Conservation (phyloP, 2,113 vertebrate genomes). For the Halcyon malimbica region DNA sequence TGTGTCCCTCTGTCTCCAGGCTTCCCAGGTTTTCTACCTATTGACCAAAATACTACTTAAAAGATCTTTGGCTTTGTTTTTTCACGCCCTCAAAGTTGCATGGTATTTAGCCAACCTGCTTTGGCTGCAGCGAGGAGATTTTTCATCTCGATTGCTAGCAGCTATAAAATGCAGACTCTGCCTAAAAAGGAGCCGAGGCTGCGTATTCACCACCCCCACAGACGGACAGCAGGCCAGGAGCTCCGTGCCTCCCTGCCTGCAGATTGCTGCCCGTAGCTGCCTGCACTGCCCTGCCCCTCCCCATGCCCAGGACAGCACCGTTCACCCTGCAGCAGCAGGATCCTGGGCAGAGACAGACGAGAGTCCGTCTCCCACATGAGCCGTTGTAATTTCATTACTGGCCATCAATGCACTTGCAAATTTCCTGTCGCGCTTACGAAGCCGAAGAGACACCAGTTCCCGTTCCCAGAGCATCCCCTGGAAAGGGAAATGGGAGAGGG, state of each 20-base stretch:
- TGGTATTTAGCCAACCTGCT: not conserved
- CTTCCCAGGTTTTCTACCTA: not conserved
- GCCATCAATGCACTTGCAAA: accelerated
- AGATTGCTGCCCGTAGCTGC: not conserved
- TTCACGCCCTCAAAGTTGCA: not conserved
- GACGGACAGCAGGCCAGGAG: not conserved
- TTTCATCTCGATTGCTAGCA: not conserved
- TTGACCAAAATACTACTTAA: not conserved
- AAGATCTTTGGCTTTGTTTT: not conserved
- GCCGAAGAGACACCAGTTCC: not conserved
- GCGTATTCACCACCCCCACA: accelerated
- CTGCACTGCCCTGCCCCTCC: not conserved
- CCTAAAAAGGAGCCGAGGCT: not conserved
- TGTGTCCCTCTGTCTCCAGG: not conserved
- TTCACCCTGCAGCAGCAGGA: not conserved
- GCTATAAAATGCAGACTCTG: not conserved
- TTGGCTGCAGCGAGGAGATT: not conserved
- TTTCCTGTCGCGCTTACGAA: accelerated
- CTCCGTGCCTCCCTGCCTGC: not conserved
- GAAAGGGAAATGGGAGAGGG: not conserved
- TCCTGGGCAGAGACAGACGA: not conserved
- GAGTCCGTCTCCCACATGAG: not conserved
- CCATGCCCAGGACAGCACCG: accelerated
- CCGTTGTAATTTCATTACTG: not conserved
- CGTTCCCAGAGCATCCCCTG: not conserved